Evolutionary conservation across 2,888 invertebrate genomes (phyloP).

Genomic region (Silvanus unidentatus): DNA sequence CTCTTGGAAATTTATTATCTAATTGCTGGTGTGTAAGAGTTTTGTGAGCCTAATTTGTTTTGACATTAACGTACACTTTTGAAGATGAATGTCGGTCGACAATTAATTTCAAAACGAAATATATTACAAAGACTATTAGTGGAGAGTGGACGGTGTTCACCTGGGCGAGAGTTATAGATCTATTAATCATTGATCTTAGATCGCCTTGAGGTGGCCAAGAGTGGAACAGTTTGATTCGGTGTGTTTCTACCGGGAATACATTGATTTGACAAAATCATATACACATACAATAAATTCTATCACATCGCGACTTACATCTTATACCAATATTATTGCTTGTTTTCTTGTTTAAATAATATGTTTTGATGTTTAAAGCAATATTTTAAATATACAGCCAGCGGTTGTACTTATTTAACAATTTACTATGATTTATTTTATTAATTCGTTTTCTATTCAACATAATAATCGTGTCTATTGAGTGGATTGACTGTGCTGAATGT

Average conservation of each 20-base stretch:
- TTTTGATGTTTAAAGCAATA: too few species aligned
- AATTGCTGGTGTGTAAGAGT: slow-evolving; percentile 32
- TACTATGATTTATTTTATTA: too few species aligned
- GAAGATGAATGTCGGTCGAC: slow-evolving; percentile 40
- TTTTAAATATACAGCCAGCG: too few species aligned
- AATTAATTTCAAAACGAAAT: slow-evolving; percentile 42
- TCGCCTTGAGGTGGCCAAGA: slow-evolving; percentile 29
- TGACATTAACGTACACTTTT: slow-evolving; percentile 36
- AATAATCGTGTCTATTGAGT: too few species aligned
- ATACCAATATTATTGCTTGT: too few species aligned
- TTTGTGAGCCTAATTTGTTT: slow-evolving; percentile 36
- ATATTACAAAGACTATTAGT: slow-evolving; percentile 37
- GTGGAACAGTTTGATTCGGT: slow-evolving; percentile 9
- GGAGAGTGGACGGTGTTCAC: slow-evolving; percentile 35
- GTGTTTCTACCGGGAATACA: slow-evolving; percentile 13
- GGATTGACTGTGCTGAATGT: too few species aligned
- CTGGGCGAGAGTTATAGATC: slow-evolving; percentile 40
- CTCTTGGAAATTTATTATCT: slow-evolving; percentile 36
- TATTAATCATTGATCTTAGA: slow-evolving; percentile 39
- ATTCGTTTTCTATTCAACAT: too few species aligned
- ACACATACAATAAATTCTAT: too few species aligned
- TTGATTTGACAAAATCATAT: slow-evolving; percentile 42
- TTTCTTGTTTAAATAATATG: too few species aligned
- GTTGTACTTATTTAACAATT: too few species aligned
- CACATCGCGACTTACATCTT: too few species aligned